Evolutionary conservation across 2,113 vertebrate genomes (phyloP).

Genomic region (Narcine bancroftii): DNA sequence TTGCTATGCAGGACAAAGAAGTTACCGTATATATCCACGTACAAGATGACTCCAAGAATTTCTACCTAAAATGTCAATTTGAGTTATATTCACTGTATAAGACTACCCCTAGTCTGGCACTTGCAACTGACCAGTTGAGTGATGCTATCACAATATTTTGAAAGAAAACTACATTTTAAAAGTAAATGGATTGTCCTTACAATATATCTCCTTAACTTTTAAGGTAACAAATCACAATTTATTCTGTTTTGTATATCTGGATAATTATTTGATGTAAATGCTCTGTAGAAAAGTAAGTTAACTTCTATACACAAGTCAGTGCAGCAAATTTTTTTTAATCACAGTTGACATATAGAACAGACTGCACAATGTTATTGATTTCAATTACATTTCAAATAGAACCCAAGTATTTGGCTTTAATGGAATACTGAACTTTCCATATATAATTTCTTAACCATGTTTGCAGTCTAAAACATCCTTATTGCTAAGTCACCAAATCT

Average conservation of each 20-base stretch:
- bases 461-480: neutral
- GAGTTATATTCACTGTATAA: too few relatives aligned
- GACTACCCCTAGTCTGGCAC: too few relatives aligned
- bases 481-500: neutral
- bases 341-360: neutral
- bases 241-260: neutral
- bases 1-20: too few relatives aligned
- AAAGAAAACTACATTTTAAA: too few relatives aligned
- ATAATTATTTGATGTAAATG: neutral
- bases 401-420: neutral
- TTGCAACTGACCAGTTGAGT: too few relatives aligned
- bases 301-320: neutral
- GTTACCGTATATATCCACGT: too few relatives aligned
- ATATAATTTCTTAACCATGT: neutral
- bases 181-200: too few relatives aligned
- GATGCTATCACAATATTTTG: too few relatives aligned
- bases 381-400: neutral
- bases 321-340: neutral
- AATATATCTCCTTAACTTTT: too few relatives aligned
- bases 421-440: neutral
- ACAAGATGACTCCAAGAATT: too few relatives aligned
- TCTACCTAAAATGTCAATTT: too few relatives aligned
- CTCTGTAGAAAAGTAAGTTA: neutral
- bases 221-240: neutral
- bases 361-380: neutral